Conservation (phyloP, 1,140 invertebrate genomes). For the Epicauta chinensis region DNA sequence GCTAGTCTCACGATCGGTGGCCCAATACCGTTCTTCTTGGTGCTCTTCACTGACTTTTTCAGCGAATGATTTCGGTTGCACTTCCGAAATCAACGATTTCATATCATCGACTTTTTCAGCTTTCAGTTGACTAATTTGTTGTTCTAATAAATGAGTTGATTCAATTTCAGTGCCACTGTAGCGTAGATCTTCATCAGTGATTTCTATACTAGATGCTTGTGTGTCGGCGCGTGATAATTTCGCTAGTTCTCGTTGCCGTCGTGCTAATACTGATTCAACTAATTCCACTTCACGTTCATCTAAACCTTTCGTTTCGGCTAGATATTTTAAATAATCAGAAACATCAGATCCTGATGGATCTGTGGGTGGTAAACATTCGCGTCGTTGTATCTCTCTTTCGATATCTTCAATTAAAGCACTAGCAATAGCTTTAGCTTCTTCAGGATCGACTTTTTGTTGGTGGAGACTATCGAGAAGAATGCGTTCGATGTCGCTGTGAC, state of each 20-base stretch:
- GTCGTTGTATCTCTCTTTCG: conserved; percentile 46
- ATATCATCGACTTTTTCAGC: conserved; percentile 60
- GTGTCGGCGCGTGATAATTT: conserved; percentile 47
- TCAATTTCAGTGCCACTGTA: conserved; percentile 61
- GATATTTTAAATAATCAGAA: conserved; percentile 43
- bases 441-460: conserved; percentile 49
- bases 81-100: conserved; percentile 37
- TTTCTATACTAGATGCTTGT: conserved; percentile 57
- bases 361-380: conserved; percentile 17
- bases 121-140: conserved; percentile 44
- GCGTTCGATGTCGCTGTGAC: conserved; percentile 39
- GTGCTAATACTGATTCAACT: conserved; percentile 46
- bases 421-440: conserved; percentile 46
- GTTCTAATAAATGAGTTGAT: conserved; percentile 50
- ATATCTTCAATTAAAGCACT: conserved; percentile 49
- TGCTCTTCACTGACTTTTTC: conserved; percentile 36
- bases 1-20: conserved; percentile 33
- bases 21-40: conserved; percentile 19
- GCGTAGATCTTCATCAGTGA: conserved; percentile 60
- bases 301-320: conserved; percentile 43
- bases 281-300: conserved; percentile 45
- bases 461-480: conserved; percentile 41
- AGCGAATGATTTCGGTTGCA: conserved; percentile 18
- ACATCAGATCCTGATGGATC: conserved; percentile 33
- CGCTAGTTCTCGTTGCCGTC: conserved; percentile 44